Conservation (phyloP, 2,113 vertebrate species). For the Atlantisia rogersi region DNA sequence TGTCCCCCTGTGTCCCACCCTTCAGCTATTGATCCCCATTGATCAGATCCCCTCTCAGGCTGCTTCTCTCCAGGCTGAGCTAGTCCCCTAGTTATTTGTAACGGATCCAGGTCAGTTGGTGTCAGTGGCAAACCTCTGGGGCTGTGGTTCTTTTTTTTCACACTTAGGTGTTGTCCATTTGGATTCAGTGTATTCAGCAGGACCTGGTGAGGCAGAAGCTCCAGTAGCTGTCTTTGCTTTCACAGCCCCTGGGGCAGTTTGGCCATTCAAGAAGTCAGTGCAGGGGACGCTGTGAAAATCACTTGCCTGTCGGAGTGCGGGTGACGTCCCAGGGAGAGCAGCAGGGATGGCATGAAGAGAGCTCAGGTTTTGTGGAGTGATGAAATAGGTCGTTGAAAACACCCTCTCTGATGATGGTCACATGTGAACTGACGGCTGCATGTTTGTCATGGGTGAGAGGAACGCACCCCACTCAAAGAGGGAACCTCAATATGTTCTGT, state of each 20-base stretch:
- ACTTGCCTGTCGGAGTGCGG: neutral
- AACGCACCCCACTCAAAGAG: neutral
- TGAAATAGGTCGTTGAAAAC: neutral
- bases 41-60: too few relatives aligned
- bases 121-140: fast-evolving
- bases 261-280: too few relatives aligned
- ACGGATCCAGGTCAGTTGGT: neutral
- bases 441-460: neutral
- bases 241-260: neutral
- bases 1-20: too few relatives aligned
- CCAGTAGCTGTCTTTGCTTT: neutral
- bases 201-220: neutral
- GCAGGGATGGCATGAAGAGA: fast-evolving
- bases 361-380: neutral
- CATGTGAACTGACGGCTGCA: neutral
- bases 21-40: too few relatives aligned
- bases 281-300: neutral
- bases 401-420: neutral
- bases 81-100: neutral
- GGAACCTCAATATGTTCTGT: neutral
- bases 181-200: neutral
- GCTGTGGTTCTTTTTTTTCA: neutral
- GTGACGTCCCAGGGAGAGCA: neutral
- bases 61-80: too few relatives aligned
- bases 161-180: neutral